Evolutionary conservation across 2,113 vertebrate genomes (phyloP).

Genomic region (Nyctereutes procyonoides): DNA sequence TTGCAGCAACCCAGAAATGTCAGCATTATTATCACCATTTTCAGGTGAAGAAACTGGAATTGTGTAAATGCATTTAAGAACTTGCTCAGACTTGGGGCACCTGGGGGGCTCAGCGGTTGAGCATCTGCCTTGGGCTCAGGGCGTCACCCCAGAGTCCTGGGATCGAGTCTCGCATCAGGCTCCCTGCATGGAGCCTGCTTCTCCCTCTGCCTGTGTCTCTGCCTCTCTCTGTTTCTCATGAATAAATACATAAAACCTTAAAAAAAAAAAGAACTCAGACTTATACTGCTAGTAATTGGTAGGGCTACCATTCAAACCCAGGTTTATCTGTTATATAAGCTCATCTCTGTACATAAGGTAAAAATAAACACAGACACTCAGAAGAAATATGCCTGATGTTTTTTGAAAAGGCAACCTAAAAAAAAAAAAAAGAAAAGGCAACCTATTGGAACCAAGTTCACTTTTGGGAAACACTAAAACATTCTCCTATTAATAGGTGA

Average conservation of each 20-base stretch:
- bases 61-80: background rate
- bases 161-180: no score
- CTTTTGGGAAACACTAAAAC: slow-evolving; percentile 6
- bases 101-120: no score
- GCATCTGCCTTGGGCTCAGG: no score
- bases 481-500: background rate
- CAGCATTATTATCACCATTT: background rate
- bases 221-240: no score
- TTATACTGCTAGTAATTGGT: background rate
- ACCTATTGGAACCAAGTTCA: background rate
- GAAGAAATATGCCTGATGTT: background rate
- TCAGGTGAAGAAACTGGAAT: background rate
- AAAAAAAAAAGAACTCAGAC: background rate
- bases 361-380: background rate
- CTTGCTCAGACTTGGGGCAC: background rate
- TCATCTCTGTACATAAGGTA: background rate
- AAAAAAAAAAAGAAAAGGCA: no score
- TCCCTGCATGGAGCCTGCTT: no score
- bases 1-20: background rate
- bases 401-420: background rate
- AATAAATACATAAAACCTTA: no score
- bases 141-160: no score
- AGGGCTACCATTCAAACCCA: background rate
- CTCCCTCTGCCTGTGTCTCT: no score
- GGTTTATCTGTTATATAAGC: background rate